Evolutionary conservation across 2,888 invertebrate genomes (phyloP), one percentile per base, ranked within the genome.

Genomic region (Nemotelus nigrinus): DNA sequence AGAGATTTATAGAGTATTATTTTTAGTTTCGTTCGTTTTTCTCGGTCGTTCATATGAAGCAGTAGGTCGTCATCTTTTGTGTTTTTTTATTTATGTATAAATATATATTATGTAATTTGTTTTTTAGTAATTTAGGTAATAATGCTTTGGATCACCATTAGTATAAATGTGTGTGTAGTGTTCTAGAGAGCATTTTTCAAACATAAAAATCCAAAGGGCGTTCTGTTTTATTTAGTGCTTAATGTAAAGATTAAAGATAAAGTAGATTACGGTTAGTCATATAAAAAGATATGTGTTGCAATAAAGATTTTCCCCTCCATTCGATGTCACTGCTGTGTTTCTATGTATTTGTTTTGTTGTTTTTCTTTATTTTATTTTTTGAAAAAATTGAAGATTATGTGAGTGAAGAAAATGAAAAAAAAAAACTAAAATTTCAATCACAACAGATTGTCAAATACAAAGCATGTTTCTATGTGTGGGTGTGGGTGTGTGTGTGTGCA

Each of bases 191-290:
- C 68, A 71, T 71, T 71, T 71, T 71, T 71, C 71, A 71, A 71
- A 71, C 71, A 71, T 71, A 71, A 71, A 71, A 71, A 43, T 71
- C 44, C 71, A 55, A 71, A 45, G 55, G 53, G 45, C 71, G 71
- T 71, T 71, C 71, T 57, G 71, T 71, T 71, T 68, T 68, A 65
- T 65, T 65, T 65, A 2, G 65, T 45, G 47, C 4, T 6, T 39
- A 63, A 63, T 65, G 45, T 47, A 45, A 25, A 45, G 45, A 65
- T 44, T 45, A 45, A 7, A 63, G n/a, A 8, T 45, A 45, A 65
- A n/a, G 47, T n/a, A 65, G 10, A 65, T 44, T 47, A 65, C 8
- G 45, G 47, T 10, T 65, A 65, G 5, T 65, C 45, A n/a, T 47
- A 65, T 65, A 4, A 65, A 65, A 10, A 58, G 8, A 25, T 25